These are phyloP conservation scores for Thalassaphorura encarpata DNA, from an alignment of 1,140 invertebrate species.

Conservation along the genomic window DNA sequence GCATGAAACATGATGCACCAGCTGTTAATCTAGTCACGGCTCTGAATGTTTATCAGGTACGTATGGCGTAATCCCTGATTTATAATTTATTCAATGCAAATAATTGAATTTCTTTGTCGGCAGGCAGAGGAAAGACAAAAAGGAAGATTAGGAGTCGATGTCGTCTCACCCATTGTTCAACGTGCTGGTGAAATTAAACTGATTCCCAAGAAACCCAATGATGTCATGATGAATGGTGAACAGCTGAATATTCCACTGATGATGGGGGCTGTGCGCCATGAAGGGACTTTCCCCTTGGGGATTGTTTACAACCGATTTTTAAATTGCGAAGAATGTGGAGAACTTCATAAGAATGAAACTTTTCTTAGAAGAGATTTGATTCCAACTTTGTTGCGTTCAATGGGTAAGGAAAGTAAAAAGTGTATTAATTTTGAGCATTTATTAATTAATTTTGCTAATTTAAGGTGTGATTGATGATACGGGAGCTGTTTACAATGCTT, in stretches of 20 bases:
- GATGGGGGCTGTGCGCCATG: constrained; percentile 22
- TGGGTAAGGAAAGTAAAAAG: constrained; percentile 9
- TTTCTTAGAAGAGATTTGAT: constrained; percentile 14
- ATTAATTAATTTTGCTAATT: not conserved
- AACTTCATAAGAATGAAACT: not conserved
- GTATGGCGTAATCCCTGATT: not conserved
- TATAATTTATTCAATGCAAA: too few species aligned
- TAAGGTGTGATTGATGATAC: constrained; percentile 13
- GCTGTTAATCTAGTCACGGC: not conserved
- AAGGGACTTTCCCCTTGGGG: constrained; percentile 19
- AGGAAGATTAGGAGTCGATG: constrained; percentile 14
- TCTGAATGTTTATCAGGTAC: constrained; percentile 6
- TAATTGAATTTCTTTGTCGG: not conserved
- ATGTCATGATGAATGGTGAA: not conserved
- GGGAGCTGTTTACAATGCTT: constrained; percentile 16
- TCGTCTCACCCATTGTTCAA: constrained; percentile 15
- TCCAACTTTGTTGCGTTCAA: constrained; percentile 6
- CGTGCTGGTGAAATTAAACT: not conserved
- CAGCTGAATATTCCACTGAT: constrained; percentile 24
- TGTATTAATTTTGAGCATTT: not conserved
- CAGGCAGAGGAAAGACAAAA: not conserved
- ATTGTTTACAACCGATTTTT: constrained; percentile 15
- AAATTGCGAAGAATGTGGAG: constrained; percentile 2
- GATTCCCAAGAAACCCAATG: constrained; percentile 2
- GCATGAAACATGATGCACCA: constrained; percentile 10